Evolutionary conservation across 2,888 invertebrate genomes (phyloP), one percentile per base, ranked within the genome.

Genomic region (Eristalinus aeneus): DNA sequence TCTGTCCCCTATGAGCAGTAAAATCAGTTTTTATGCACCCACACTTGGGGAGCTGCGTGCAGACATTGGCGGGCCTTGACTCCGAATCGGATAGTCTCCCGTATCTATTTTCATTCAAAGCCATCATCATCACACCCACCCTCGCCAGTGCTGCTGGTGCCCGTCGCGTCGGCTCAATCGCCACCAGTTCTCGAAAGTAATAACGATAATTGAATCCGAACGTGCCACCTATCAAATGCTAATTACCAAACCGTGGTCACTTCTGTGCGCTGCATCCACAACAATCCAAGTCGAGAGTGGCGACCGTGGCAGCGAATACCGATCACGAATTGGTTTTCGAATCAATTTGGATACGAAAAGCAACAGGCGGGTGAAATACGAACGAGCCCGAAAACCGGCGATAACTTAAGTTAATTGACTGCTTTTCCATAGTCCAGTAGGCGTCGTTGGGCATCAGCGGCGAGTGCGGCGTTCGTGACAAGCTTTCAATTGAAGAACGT

Each of bases 121-220:
- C 63, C 63, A 69, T 64, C 39, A 69, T 64, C 56, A 69, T 77
- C 77, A 64, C 69, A 69, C 77, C 77, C 69, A 69, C 77, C 63
- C 63, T 27, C 53, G 46, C 53, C 6, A 12, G 11, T 23, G 31
- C 4, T 56, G 36, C 6, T 58, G 8, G n/a, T 60, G 73, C 22
- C n/a, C 36, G 27, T 60, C 11, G 27, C 27, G 46, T 16, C 46
- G 46, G 8, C 46, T 46, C 39, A n/a, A 39, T 12, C 39, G 46
- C 46, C 46, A 46, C 8, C 16, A 56, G 36, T 77, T 77, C 77
- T 77, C 69, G 69, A 77, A 77, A 77, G 69, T 64, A 64, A 77
- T 64, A 71, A 77, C 78, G 65, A 72, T 78, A 64, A 78, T 78
- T 78, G 72, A 78, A 78, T 78, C 53, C 72, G 65, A 78, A 78